These are phyloP conservation scores for Hoplostethus mediterraneus DNA, from an alignment of 2,797 vertebrate species.

Conservation along the genomic window DNA sequence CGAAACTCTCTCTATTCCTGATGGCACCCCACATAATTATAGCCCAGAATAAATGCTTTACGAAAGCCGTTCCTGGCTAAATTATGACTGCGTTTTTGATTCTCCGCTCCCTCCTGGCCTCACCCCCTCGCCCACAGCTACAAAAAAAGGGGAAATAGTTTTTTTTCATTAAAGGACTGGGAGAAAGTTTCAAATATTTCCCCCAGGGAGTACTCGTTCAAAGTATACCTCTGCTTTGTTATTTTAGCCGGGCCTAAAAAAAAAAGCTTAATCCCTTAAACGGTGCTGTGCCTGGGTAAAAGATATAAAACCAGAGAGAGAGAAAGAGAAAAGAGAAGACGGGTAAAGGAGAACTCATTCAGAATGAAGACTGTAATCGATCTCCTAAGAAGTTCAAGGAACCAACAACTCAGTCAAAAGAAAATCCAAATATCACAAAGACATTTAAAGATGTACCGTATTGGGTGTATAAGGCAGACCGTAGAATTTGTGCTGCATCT, in stretches of 20 bases:
- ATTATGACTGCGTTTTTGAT: conserved; percentile 72
- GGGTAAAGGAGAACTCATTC: neutral
- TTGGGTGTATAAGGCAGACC: conserved; percentile 91
- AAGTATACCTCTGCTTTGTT: conserved; percentile 76
- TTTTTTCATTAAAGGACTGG: conserved; percentile 70
- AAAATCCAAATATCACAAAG: neutral
- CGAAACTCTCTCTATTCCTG: conserved; percentile 70
- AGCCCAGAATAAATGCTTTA: conserved; percentile 71
- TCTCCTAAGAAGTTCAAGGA: conserved; percentile 29
- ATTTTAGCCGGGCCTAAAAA: conserved; percentile 69
- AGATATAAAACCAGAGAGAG: conserved; percentile 62
- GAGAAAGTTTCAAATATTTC: conserved; percentile 80
- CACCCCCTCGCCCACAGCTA: conserved; percentile 68
- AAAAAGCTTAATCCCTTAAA: conserved; percentile 79
- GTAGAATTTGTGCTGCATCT: conserved; percentile 93
- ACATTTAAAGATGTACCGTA: conserved; percentile 82
- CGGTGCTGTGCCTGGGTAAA: conserved; percentile 56
- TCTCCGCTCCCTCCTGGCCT: conserved; percentile 64
- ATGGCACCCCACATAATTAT: conserved; percentile 81
- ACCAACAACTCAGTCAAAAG: conserved; percentile 15
- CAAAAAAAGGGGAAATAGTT: conserved; percentile 42
- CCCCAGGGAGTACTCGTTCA: conserved; percentile 77
- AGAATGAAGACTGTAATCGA: conserved; percentile 42
- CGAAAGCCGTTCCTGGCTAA: conserved; percentile 70
- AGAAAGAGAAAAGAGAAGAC: conserved; percentile 6